Conservation (phyloP, 1,140 invertebrate species). For the Drosophila ironensis region DNA sequence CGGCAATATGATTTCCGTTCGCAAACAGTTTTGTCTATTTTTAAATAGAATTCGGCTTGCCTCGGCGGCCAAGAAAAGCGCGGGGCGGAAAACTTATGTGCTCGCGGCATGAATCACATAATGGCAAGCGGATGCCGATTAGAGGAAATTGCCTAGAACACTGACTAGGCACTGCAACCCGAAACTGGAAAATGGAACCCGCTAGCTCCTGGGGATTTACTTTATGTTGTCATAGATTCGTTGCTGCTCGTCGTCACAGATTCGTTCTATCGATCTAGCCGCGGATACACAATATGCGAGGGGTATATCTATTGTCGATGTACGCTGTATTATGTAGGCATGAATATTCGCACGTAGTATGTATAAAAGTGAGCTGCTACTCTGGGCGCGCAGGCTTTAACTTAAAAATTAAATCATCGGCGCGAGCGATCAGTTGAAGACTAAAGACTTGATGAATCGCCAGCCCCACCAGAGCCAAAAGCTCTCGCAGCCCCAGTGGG, state of each 20-base stretch:
- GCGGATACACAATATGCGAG: constrained; percentile 10
- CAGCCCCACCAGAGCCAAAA: constrained; percentile 29
- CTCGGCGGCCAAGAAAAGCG: constrained; percentile 13
- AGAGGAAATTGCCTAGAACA: too few species aligned
- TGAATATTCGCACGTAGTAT: constrained; percentile 50
- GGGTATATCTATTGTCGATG: constrained; percentile 34
- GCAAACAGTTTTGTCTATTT: constrained; percentile 56
- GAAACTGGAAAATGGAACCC: too few species aligned
- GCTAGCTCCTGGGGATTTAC: too few species aligned
- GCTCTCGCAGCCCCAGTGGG: constrained; percentile 32
- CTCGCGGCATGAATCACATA: constrained; percentile 48
- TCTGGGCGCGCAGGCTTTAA: constrained; percentile 55
- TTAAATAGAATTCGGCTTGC: constrained; percentile 66
- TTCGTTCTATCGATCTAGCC: constrained; percentile 2
- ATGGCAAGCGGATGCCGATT: constrained; percentile 28
- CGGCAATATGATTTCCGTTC: constrained; percentile 68
- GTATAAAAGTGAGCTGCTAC: constrained; percentile 57
- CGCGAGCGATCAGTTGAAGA: constrained; percentile 78
- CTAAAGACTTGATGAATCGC: constrained; percentile 72
- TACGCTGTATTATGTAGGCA: constrained; percentile 43
- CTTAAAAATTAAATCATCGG: constrained; percentile 80
- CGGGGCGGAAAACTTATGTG: constrained; percentile 34
- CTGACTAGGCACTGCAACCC: too few species aligned
- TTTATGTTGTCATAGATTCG: constrained; percentile 23
- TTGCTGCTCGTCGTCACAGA: constrained; percentile 20